Evolutionary conservation across 2,113 vertebrate genomes (phyloP), one percentile per base, ranked within the genome.

Genomic region (Lampris megalopsis): DNA sequence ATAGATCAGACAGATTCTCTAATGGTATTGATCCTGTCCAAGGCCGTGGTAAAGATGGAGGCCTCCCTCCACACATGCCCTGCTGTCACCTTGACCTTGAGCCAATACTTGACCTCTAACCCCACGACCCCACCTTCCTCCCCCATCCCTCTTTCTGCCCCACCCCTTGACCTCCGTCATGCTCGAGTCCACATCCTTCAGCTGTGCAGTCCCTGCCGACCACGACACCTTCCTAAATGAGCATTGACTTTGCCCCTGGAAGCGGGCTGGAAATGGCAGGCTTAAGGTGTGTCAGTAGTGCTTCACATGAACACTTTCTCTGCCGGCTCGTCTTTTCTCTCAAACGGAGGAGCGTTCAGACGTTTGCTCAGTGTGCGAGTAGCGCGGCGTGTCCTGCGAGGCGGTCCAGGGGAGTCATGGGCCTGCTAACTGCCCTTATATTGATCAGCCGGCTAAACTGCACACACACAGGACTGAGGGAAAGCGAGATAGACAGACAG

Each of bases 381-480:
- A 7, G 71, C 6, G 0, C 86, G 90, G 93, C 91, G 86, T 88
- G 95, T 95, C 95, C 94, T 94, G 93, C 91, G 90, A 94, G 93
- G 94, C 94, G 94, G 94, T 96, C 93, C 92, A 95, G 63, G 63
- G 94, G 94, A 93, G 94, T 69, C 73, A 83, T 92, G 86, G 77
- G 75, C 93, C 93, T 93, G 93, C 95, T 97, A 96, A 96, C 96
- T 95, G 96, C 95, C 84, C 93, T 47, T 88, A 91, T 96, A 98
- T 99, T 94, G 97, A 99, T 98, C 95, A 90, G 94, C 75, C 93
- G 91, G 95, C 95, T 97, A 97, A 97, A 98, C 97, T 97, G 97
- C 94, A 94, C 90, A 91, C 94, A 94, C 94, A 94, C 94, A 94
- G 95, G 4, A 95, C 95, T 63, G 8, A 9, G 58, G 11, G 24